Evolutionary conservation across 2,888 invertebrate species (phyloP).

Genomic region (Eupeodes latifasciatus): DNA sequence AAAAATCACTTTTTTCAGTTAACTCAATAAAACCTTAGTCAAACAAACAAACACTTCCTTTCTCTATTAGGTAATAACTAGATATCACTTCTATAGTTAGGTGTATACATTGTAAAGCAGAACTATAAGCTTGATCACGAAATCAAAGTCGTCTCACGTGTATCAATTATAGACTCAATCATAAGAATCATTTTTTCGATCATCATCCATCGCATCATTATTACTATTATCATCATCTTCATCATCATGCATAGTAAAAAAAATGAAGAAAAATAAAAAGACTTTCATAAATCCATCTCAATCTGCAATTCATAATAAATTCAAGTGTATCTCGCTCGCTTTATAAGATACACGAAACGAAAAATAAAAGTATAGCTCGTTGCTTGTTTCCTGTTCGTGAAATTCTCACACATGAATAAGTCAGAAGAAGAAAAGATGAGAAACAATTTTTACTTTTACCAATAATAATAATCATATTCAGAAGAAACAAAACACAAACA

Average conservation of each 20-base stretch:
- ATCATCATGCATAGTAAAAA: background rate
- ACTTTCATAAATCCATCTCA: constrained; percentile 70
- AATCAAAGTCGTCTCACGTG: constrained; percentile 52
- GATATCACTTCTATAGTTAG: no score
- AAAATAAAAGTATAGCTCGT: background rate
- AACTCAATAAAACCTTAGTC: background rate
- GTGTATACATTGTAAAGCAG: no score
- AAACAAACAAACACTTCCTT: constrained; percentile 52
- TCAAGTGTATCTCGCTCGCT: constrained; percentile 25
- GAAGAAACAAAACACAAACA: background rate
- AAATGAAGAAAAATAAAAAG: constrained; percentile 22
- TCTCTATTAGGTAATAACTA: constrained; percentile 63
- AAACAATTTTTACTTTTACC: constrained; percentile 62
- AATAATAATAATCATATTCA: constrained; percentile 48
- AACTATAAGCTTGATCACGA: constrained; percentile 55
- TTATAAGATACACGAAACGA: background rate
- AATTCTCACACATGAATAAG: constrained; percentile 73
- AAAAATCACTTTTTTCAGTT: background rate
- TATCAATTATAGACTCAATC: constrained; percentile 66
- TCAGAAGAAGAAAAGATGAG: background rate
- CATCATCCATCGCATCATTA: background rate
- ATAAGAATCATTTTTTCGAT: constrained; percentile 56
- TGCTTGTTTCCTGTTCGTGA: constrained; percentile 69
- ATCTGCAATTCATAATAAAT: constrained; percentile 47
- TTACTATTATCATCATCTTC: background rate